Conservation (phyloP, 92 coral and sea anemone species). For the Phenganax marumi region DNA sequence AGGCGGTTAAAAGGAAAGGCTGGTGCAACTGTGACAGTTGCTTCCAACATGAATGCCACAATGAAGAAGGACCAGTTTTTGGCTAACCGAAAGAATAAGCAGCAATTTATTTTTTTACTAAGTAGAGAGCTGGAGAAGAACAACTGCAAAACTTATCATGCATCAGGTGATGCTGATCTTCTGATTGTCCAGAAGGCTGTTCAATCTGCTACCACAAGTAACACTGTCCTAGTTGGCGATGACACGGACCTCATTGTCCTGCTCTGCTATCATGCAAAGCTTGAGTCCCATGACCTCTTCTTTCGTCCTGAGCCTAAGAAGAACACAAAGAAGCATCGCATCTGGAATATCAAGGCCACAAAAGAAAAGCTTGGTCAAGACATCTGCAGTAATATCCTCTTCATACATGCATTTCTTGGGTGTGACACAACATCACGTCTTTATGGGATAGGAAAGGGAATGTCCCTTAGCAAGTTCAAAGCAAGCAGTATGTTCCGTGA, state of each 20-base stretch:
- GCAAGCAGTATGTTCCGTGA: constrained; percentile 32
- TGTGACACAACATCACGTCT: constrained; percentile 65
- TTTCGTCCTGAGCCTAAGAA: constrained; percentile 54
- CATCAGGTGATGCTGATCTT: constrained; percentile 55
- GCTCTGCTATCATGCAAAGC: constrained; percentile 35
- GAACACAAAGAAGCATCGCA: constrained; percentile 39
- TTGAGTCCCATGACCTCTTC: not conserved
- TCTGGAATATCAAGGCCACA: constrained; percentile 59
- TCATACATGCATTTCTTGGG: constrained; percentile 61
- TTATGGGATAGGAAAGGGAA: constrained; percentile 58
- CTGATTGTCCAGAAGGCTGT: constrained; percentile 56
- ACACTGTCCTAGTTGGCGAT: constrained; percentile 53
- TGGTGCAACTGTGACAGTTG: constrained; percentile 40
- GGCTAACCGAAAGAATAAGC: constrained; percentile 48
- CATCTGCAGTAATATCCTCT: constrained; percentile 42
- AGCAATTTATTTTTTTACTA: constrained; percentile 39
- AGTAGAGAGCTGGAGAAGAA: constrained; percentile 4
- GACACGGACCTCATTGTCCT: constrained; percentile 59
- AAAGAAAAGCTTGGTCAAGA: constrained; percentile 40
- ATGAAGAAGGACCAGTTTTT: constrained; percentile 57
- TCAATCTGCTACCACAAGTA: constrained; percentile 23
- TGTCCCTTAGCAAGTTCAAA: constrained; percentile 44
- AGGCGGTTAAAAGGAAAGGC: constrained; percentile 42
- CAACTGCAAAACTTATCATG: constrained; percentile 43
- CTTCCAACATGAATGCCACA: constrained; percentile 36